phyloP scores from a whole-genome alignment of 2,113 vertebrate genomes.

The Lamprotornis superbus region DNA sequence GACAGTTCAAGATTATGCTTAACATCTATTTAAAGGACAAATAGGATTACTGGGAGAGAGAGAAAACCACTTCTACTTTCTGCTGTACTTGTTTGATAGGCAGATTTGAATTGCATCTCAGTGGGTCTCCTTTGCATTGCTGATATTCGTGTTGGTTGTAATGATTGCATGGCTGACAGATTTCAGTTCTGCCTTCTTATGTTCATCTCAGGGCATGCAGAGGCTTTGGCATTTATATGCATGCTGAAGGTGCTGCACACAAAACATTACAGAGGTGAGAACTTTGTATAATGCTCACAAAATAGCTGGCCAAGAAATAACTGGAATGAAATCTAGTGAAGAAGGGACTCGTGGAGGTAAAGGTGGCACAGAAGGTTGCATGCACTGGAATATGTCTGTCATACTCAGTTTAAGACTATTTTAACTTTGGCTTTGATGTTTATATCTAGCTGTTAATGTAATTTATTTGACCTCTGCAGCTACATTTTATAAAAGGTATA shows the following conservation, averaged over 20 bases:
- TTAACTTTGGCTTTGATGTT: neutral
- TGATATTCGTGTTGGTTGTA: neutral
- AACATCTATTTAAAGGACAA: slow-evolving; percentile 29
- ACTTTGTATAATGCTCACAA: neutral
- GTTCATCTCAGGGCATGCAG: neutral
- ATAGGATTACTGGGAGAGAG: slow-evolving; percentile 9
- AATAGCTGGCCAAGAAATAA: neutral
- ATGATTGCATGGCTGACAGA: neutral
- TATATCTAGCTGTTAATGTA: neutral
- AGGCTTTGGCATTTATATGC: neutral
- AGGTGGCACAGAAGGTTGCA: neutral
- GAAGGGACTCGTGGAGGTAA: neutral
- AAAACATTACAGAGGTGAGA: neutral
- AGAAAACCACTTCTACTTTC: neutral
- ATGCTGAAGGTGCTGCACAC: neutral
- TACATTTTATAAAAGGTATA: neutral
- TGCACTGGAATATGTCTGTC: neutral
- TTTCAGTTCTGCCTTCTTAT: neutral
- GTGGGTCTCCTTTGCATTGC: neutral
- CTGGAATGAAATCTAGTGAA: neutral
- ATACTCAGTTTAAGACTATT: neutral
- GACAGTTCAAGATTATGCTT: slow-evolving; percentile 29
- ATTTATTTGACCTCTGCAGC: neutral
- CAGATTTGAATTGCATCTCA: neutral
- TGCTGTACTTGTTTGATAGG: neutral